Percentiles rank a stretch among this genome's conserved stretches.
Evolutionary conservation across 1,140 invertebrate species (phyloP).

Genomic region (Monochamus saltuarius): DNA sequence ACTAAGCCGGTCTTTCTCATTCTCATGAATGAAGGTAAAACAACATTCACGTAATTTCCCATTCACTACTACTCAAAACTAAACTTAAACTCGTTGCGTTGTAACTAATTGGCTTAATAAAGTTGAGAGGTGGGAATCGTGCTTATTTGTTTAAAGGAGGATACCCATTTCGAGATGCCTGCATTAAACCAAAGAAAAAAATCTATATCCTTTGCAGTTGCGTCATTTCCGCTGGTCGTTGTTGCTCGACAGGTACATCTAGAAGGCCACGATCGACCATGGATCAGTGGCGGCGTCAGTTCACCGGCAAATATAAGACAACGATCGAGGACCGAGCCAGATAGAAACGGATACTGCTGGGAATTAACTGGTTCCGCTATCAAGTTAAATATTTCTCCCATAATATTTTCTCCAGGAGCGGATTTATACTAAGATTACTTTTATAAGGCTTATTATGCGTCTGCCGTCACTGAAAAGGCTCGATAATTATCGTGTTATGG

Average conservation of each 20-base stretch:
- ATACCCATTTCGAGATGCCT: constrained; percentile 3
- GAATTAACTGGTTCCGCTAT: too few species aligned
- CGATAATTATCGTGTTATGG: too few species aligned
- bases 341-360: too few species aligned
- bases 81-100: neutral
- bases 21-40: constrained; percentile 11
- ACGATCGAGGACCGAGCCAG: too few species aligned
- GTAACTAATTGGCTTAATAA: constrained; percentile 2
- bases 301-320: too few species aligned
- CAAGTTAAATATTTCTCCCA: too few species aligned
- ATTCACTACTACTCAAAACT: constrained; percentile 4
- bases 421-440: too few species aligned
- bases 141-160: constrained; percentile 5
- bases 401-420: too few species aligned
- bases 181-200: neutral
- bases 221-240: constrained; percentile 8
- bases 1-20: neutral
- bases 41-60: neutral
- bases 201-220: constrained; percentile 10
- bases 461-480: too few species aligned
- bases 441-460: too few species aligned
- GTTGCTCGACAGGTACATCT: constrained; percentile 10
- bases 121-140: constrained; percentile 10
- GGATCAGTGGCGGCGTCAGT: neutral
- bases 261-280: constrained; percentile 6